Percentiles rank a stretch among this genome's conserved stretches.
Conservation (phyloP, 2,888 invertebrate genomes). For the Caenorhabditis japonica region DNA sequence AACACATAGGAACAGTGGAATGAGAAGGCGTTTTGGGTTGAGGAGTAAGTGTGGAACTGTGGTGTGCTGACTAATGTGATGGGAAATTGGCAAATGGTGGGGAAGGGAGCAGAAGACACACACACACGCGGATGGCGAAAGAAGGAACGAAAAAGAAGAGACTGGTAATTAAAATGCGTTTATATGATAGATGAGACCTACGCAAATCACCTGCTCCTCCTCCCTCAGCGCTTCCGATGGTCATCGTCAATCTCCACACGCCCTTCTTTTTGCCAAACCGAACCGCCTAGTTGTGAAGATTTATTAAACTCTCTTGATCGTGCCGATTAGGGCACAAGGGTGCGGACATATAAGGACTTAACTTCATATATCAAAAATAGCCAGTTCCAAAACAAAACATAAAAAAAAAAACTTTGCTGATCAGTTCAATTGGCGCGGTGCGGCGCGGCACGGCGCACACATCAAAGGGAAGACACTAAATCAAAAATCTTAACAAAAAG, state of each 20-base stretch:
- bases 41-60: conserved; percentile 18
- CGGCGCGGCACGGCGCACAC: no score
- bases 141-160: conserved; percentile 13
- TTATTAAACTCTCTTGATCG: conserved; percentile 42
- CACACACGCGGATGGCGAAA: no score
- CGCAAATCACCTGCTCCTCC: conserved; percentile 50
- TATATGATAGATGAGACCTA: conserved; percentile 37
- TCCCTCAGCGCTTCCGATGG: conserved; percentile 8
- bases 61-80: conserved; percentile 50
- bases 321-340: no score
- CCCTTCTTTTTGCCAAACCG: conserved; percentile 38
- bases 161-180: conserved; percentile 51
- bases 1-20: no score
- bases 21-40: no score
- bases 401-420: conserved; percentile 19
- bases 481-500: conserved; percentile 22
- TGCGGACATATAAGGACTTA: no score
- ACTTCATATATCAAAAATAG: no score
- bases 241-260: conserved; percentile 12
- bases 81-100: conserved; percentile 19
- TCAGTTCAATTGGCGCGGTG: neutral
- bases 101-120: conserved; percentile 9
- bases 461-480: conserved; percentile 2
- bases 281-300: conserved; percentile 44
- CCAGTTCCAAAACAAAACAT: conserved; percentile 9